Conservation (phyloP, 2,113 vertebrate genomes). For the Maccullochella peelii region DNA sequence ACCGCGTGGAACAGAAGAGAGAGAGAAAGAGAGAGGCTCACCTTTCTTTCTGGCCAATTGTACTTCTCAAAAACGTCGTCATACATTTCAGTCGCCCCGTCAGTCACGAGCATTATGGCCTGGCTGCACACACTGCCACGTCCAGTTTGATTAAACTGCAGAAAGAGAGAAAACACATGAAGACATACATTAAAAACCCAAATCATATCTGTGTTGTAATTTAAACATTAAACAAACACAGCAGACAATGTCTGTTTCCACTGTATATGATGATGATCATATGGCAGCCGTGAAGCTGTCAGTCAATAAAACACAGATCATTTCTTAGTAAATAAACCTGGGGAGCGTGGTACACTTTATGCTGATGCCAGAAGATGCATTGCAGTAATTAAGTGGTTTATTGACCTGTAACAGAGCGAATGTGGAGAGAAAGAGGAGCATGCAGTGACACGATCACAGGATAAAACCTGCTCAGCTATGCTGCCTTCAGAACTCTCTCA, state of each 20-base stretch:
- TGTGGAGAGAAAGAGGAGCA: constrained; percentile 51
- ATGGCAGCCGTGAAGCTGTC: not conserved
- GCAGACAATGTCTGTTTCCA: not conserved
- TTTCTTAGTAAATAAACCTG: constrained; percentile 54
- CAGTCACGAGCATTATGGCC: constrained; percentile 98
- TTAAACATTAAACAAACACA: constrained; percentile 9
- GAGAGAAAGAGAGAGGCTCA: constrained; percentile 68
- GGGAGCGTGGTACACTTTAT: constrained; percentile 44
- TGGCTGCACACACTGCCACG: constrained; percentile 97
- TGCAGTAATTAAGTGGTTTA: constrained; percentile 80
- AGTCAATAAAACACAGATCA: constrained; percentile 42
- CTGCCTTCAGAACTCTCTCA: constrained; percentile 10
- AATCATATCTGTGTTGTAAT: not conserved
- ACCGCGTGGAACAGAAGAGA: not conserved
- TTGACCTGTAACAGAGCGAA: constrained; percentile 76
- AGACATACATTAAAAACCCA: not conserved
- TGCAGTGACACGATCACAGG: constrained; percentile 28
- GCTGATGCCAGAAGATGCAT: constrained; percentile 73
- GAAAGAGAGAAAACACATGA: not conserved
- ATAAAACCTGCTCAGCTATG: constrained; percentile 58
- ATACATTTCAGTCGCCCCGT: constrained; percentile 95
- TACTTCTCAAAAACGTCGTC: constrained; percentile 95
- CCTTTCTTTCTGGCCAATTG: constrained; percentile 98
- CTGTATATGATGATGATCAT: constrained; percentile 3
- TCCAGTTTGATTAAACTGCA: constrained; percentile 96